Base-by-base conservation (phyloP, 2,888 invertebrate species). In the Thera obeliscata region DNA sequence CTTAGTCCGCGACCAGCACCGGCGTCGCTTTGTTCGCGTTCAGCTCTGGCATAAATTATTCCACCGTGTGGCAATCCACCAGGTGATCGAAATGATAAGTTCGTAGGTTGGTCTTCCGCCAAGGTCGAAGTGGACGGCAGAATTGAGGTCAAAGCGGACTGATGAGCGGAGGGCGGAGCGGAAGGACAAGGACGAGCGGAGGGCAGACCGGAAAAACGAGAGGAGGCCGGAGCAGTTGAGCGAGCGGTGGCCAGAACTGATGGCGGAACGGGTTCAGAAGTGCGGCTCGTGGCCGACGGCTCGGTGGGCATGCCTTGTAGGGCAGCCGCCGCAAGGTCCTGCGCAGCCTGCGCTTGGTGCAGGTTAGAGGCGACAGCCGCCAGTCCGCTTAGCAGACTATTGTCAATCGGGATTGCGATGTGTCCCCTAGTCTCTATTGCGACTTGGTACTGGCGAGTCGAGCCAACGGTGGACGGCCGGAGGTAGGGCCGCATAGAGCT, bases 351-450 rank as follows among this genome's bases (percentile, higher is more conserved):
- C 43, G 57, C 64, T n/a, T 63, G 69, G n/a, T 58, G 70, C n/a
- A 64, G n/a, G 35, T 67, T 58, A 7, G 71, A 57, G 8, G 76
- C 77, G 2, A 76, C 72, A 52, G 77, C 78, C 0, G 78, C 75
- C 67, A 84, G 61, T 57, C 80, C 85, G 73, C 78, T 82, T 33
- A 85, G 69, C 61, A 86, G 67, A 52, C 81, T 78, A 65, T 79
- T 84, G 64, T 87, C 88, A 48, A 88, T 72, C 41, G 87, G 85
- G 61, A 87, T 77, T 50, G 87, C 83, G 35, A 88, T 81, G 5
- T 89, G 88, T 66, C 88, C 84, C 74, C 86, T 80, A 46, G 87
- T 84, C 67, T 87, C 89, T 71, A 90, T 87, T 72, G 89, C 90
- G 69, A 89, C 83, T 81, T 89, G 88, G 68, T 87, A 88, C 0